Percentiles rank a stretch among this genome's conserved stretches.
Evolutionary conservation across 2,797 vertebrate genomes (phyloP).

Genomic region (Leptatherina wallacei): DNA sequence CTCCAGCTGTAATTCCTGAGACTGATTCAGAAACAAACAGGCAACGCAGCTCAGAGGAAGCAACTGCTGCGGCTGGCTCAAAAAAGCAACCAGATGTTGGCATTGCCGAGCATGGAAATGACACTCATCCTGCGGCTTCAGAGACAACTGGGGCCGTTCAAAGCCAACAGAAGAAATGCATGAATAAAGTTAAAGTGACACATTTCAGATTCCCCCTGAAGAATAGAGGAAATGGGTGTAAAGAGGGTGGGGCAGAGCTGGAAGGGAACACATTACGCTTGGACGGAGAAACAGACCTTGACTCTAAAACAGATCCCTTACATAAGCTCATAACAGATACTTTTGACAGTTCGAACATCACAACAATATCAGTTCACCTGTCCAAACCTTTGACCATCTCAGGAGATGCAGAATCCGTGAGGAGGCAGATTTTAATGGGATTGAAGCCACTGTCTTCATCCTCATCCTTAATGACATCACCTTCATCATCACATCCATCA

Average conservation of each 20-base stretch:
- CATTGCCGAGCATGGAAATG: slow-evolving; percentile 20
- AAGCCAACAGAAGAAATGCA: slow-evolving; percentile 67
- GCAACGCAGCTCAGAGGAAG: slow-evolving; percentile 41
- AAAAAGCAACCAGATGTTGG: slow-evolving; percentile 51
- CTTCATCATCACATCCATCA: background rate
- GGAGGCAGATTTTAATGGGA: slow-evolving; percentile 34
- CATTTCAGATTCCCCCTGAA: slow-evolving; percentile 53
- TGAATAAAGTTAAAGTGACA: slow-evolving; percentile 72
- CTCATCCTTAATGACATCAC: background rate
- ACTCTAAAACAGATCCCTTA: slow-evolving; percentile 48
- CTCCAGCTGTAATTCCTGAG: slow-evolving; percentile 18
- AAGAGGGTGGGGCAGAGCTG: slow-evolving; percentile 16
- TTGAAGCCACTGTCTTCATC: slow-evolving; percentile 34
- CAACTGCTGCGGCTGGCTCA: slow-evolving; percentile 15
- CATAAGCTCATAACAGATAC: slow-evolving; percentile 60
- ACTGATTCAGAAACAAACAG: slow-evolving; percentile 30
- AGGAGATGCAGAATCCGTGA: slow-evolving; percentile 21
- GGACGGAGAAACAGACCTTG: background rate
- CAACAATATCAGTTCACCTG: slow-evolving; percentile 65
- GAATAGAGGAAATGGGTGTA: slow-evolving; percentile 38
- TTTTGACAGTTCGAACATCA: slow-evolving; percentile 48
- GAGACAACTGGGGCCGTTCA: slow-evolving; percentile 25
- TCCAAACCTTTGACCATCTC: slow-evolving; percentile 39
- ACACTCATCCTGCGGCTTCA: slow-evolving; percentile 24
- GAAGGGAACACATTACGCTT: background rate